Base-by-base conservation (phyloP, 2,888 invertebrate species). In the Drosophila tripunctata region DNA sequence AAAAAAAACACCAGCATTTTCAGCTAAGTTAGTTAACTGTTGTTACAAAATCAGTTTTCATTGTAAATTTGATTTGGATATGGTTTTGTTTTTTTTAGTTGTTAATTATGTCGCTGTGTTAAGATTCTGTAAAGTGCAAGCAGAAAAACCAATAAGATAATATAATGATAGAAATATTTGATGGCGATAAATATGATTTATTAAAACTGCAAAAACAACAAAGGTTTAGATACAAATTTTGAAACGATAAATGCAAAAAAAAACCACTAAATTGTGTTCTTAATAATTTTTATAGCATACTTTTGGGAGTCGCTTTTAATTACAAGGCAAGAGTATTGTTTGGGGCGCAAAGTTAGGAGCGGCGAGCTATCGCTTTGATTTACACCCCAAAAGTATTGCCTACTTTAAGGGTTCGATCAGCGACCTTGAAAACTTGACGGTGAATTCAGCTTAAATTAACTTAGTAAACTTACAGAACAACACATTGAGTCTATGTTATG, bases 161-260 rank as follows among this genome's bases (percentile, higher is more conserved):
- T 44, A 64, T 41, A 41, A 58, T 30, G 50, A 45, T 45, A 24
- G 22, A 24, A 62, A 69, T 35, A 41, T 44, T 62, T 41, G 50
- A 44, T 2, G 78, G 63, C 58, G 63, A 61, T 44, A 60, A 52
- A 77, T 78, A 67, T 82, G 71, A 79, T 86, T 84, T 87, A 83
- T 70, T 71, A 72, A 81, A 88, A 87, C 86, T 89, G 86, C 77
- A 88, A 84, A 86, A 89, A 89, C 89, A 90, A 90, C 90, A 90
- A 90, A 90, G 90, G 90, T 90, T 90, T 90, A 90, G 90, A 90
- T 90, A 90, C 90, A 90, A 90, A 90, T 90, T 90, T 90, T 90
- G 89, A 90, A 90, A 89, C 88, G 86, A 88, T 89, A 87, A 86
- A 88, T 89, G 78, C 78, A 84, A 76, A 73, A 64, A 38, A n/a